These are phyloP conservation scores for Mesocricetus auratus DNA, from an alignment of 2,113 vertebrate genomes.

Conservation along the genomic window DNA sequence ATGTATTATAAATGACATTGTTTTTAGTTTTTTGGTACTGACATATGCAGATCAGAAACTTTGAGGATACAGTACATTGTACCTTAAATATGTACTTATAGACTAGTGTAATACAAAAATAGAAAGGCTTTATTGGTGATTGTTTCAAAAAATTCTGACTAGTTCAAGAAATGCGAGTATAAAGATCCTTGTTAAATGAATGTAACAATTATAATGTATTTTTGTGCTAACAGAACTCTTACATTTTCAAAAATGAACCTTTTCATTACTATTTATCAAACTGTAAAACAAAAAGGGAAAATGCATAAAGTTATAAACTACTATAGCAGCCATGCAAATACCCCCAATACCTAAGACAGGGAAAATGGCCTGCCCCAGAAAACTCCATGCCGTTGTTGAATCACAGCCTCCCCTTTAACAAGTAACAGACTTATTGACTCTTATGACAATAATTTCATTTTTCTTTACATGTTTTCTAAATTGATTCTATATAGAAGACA, in stretches of 20 bases:
- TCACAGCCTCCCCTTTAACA: neutral
- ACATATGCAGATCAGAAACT: neutral
- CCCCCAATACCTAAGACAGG: neutral
- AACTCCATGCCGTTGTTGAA: neutral
- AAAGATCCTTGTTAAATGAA: neutral
- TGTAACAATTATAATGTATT: neutral
- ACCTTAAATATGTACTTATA: conserved; percentile 26
- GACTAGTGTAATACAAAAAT: neutral
- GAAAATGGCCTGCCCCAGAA: neutral
- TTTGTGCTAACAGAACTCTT: conserved; percentile 4
- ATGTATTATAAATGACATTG: neutral
- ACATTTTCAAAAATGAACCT: neutral
- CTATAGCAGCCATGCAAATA: neutral
- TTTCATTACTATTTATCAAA: conserved; percentile 24
- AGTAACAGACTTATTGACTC: neutral
- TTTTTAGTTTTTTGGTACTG: conserved; percentile 18
- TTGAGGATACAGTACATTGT: neutral
- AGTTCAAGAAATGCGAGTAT: neutral
- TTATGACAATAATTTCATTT: neutral
- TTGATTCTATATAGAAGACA: neutral
- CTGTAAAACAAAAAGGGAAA: neutral
- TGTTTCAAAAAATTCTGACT: neutral
- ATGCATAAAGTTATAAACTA: neutral
- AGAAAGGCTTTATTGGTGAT: neutral
- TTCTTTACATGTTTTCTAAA: neutral